phyloP scores from a whole-genome alignment of 2,113 vertebrate species.

The Platysternon megacephalum region DNA sequence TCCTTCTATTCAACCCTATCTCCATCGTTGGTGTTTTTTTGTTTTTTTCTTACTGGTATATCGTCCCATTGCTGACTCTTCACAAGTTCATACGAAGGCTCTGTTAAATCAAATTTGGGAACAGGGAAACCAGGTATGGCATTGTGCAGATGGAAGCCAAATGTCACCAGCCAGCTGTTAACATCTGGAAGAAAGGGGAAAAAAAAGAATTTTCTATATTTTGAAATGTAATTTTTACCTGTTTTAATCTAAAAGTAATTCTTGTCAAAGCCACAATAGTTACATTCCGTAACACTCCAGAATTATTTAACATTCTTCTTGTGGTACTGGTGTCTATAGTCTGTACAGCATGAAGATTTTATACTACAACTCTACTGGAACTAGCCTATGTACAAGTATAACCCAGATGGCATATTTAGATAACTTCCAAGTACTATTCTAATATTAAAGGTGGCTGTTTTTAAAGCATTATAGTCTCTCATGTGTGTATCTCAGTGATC shows the following conservation, averaged over 20 bases:
- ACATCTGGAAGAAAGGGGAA: slow-evolving; percentile 87
- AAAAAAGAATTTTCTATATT: not conserved
- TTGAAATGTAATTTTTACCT: not conserved
- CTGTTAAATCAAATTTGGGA: slow-evolving; percentile 92
- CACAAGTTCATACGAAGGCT: slow-evolving; percentile 92
- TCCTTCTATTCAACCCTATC: not conserved
- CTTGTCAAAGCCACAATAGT: not conserved
- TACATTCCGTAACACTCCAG: not conserved
- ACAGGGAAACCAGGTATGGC: slow-evolving; percentile 96
- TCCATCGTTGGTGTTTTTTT: not conserved
- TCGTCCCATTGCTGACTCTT: slow-evolving; percentile 98
- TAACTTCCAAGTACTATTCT: not conserved
- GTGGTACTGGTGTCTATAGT: not conserved
- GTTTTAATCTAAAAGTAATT: not conserved
- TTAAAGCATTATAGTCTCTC: not conserved
- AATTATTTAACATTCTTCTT: not conserved
- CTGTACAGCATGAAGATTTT: not conserved
- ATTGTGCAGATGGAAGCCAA: slow-evolving; percentile 98
- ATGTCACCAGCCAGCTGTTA: slow-evolving; percentile 98
- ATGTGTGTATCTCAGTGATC: not conserved
- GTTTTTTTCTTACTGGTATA: slow-evolving; percentile 86
- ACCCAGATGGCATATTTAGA: not conserved
- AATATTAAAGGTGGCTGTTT: not conserved
- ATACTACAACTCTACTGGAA: not conserved
- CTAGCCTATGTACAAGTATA: not conserved